These are phyloP conservation scores for Enteromius fasciolatus DNA, from an alignment of 2,797 vertebrate species.

Conservation along the genomic window DNA sequence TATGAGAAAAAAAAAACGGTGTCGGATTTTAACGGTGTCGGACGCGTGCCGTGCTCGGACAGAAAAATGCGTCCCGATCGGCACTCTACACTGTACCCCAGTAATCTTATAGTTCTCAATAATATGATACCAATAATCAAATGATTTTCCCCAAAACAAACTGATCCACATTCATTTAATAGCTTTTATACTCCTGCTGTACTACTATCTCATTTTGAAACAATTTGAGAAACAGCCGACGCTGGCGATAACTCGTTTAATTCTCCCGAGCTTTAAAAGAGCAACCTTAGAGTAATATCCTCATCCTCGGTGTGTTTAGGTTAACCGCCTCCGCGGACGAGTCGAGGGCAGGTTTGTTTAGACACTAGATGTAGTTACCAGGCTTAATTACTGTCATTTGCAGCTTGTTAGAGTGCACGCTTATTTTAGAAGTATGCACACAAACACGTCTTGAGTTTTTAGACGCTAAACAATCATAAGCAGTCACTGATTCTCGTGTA, in stretches of 20 bases:
- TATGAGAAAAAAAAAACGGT: too few relatives aligned
- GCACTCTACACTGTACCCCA: neutral
- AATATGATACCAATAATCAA: neutral
- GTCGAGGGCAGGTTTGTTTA: constrained; percentile 34
- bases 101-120: neutral
- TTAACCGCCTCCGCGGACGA: constrained; percentile 1
- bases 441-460: neutral
- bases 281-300: neutral
- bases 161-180: neutral
- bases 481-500: neutral
- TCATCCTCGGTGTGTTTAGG: neutral
- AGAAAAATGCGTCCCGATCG: too few relatives aligned
- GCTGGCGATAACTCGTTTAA: neutral
- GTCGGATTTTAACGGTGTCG: too few relatives aligned
- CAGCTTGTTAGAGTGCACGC: constrained; percentile 22
- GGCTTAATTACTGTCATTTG: constrained; percentile 54
- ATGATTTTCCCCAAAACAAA: neutral
- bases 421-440: constrained; percentile 29
- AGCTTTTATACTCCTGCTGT: neutral
- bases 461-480: constrained; percentile 5
- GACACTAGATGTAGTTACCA: constrained; percentile 37
- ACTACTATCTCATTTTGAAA: too few relatives aligned
- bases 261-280: neutral
- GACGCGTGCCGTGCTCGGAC: too few relatives aligned
- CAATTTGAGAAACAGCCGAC: neutral